Evolutionary conservation across 2,797 vertebrate genomes (phyloP).

Genomic region (Calcarius lapponicus): DNA sequence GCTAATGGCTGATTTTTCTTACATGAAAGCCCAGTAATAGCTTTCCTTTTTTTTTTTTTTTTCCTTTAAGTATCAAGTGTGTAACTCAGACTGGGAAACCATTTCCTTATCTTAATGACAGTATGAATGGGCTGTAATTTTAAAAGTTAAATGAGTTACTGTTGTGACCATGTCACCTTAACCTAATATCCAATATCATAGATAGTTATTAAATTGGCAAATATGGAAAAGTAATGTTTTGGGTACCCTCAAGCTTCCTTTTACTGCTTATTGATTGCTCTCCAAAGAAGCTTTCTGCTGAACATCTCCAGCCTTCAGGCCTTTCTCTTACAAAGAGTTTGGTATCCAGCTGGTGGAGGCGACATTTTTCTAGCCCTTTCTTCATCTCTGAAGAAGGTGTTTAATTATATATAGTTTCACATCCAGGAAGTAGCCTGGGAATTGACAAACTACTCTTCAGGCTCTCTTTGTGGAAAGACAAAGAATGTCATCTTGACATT

Average conservation of each 20-base stretch:
- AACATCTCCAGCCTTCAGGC: neutral
- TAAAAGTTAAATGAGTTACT: neutral
- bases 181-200: neutral
- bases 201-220: neutral
- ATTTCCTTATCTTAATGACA: neutral
- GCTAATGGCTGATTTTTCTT: neutral
- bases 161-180: neutral
- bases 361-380: conserved; percentile 14
- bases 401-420: neutral
- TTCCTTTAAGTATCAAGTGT: neutral
- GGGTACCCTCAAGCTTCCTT: neutral
- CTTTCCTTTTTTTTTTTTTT: neutral
- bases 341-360: neutral
- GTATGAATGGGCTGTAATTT: neutral
- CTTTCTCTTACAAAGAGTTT: neutral
- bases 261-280: neutral
- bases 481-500: neutral
- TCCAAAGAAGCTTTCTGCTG: neutral
- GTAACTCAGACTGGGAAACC: neutral
- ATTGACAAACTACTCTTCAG: neutral
- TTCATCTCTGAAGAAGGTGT: neutral
- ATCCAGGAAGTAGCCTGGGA: neutral
- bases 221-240: neutral
- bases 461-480: neutral
- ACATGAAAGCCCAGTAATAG: neutral